phyloP scores from a whole-genome alignment of 2,113 vertebrate species.

The Spermophilus dauricus region DNA sequence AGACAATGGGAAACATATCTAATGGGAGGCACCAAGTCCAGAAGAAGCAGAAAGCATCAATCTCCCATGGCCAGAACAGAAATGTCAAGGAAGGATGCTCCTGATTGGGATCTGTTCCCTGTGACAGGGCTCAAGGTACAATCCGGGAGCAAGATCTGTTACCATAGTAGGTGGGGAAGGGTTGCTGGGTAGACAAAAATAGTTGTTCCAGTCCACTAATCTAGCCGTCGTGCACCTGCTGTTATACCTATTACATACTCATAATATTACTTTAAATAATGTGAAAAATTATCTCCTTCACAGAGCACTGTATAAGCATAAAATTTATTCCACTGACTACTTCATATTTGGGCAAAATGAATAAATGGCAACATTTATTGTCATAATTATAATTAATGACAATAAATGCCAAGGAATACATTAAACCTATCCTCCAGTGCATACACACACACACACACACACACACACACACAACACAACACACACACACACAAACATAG shows the following conservation, averaged over 20 bases:
- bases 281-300: background rate
- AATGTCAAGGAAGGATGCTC: background rate
- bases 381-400: background rate
- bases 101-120: background rate
- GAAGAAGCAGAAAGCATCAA: background rate
- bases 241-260: background rate
- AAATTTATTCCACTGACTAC: background rate
- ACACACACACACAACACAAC: background rate
- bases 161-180: background rate
- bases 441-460: background rate
- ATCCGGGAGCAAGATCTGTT: background rate
- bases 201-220: background rate
- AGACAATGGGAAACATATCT: background rate
- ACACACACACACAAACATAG: background rate
- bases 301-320: background rate
- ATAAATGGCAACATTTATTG: background rate
- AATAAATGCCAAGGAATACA: slow-evolving; percentile 48
- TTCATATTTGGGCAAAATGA: slow-evolving; percentile 48
- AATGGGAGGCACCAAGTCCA: background rate
- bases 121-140: fast-evolving
- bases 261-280: background rate
- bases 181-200: background rate
- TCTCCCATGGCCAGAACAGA: background rate
- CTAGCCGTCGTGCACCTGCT: background rate
- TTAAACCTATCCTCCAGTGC: background rate